Evolutionary conservation across 2,888 invertebrate species (phyloP), one percentile per base, ranked within the genome.

Genomic region (Caenorhabditis becei): DNA sequence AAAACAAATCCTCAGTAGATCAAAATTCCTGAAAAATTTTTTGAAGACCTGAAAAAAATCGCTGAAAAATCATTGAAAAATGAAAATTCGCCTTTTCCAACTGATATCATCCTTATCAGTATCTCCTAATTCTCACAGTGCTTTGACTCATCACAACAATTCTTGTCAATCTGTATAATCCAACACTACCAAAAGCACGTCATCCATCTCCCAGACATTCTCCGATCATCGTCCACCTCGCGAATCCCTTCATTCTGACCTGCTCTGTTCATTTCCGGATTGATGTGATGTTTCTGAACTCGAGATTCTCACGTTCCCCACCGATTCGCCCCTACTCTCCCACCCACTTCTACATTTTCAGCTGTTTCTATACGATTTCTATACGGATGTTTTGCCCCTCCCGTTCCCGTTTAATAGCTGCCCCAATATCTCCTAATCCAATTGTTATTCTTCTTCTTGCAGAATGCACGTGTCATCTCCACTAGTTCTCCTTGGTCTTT

Each of bases 391-490:
- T 41, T 41, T 41, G 41, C 41, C 14, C 41, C 41, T 14, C 16
- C 16, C 14, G 2, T 41, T 41, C 41, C 14, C 16, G 8, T 14
- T 14, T 14, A 41, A 41, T 41, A 41, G 7, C 41, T 5, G 8
- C 41, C 41, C 5, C 5, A 10, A 16, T 14, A 10, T 41, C 16
- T 3, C 20, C 18, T 23, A 49, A 49, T 23, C 20, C 49, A 18
- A 49, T 49, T 49, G 32, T 32, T 32, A 32, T 49, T 49, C 23
- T n/a, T 20, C 18, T 5, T 8, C 16, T 49, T 49, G 5, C 49
- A 49, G 49, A 18, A 54, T 54, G 54, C 54, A 54, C 54, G 28
- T 54, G n/a, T 28, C 54, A n/a, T 28, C 26, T n/a, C 10, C 41
- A 41, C 41, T 41, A 5, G 54, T 54, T 54, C 54, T 54, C 28